phyloP scores from a whole-genome alignment of 2,888 invertebrate genomes.

The Calephelis perditalis region DNA sequence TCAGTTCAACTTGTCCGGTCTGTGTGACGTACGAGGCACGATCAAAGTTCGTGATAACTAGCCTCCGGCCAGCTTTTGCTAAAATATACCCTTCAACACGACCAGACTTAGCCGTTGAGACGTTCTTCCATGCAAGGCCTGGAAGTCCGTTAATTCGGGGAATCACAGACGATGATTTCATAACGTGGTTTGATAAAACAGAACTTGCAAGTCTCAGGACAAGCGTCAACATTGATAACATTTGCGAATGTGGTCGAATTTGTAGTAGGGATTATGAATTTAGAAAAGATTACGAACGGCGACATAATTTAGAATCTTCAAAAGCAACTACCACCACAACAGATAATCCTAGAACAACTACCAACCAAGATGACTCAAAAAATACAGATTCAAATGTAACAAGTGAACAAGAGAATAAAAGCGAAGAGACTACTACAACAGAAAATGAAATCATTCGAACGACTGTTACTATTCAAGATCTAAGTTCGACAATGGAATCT shows the following conservation, averaged over 20 bases:
- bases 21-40: slow-evolving; percentile 80
- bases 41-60: slow-evolving; percentile 79
- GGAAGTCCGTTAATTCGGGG: slow-evolving; percentile 79
- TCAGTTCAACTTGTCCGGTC: slow-evolving; percentile 78
- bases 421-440: background rate
- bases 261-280: slow-evolving; percentile 68
- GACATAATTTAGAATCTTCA: slow-evolving; percentile 18
- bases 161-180: slow-evolving; percentile 81
- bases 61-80: slow-evolving; percentile 80
- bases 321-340: slow-evolving; percentile 23
- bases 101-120: slow-evolving; percentile 80
- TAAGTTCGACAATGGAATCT: background rate
- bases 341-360: slow-evolving; percentile 19
- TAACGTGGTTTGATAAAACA: slow-evolving; percentile 82
- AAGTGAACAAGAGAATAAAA: background rate
- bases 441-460: background rate
- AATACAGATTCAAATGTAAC: background rate
- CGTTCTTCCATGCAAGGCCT: slow-evolving; percentile 79
- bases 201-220: slow-evolving; percentile 66
- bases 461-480: background rate
- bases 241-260: slow-evolving; percentile 74
- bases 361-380: slow-evolving; percentile 16
- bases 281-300: slow-evolving; percentile 42
- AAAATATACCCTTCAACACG: slow-evolving; percentile 80
- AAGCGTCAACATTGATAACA: slow-evolving; percentile 65